Percentiles rank a stretch among this genome's conserved stretches.
Evolutionary conservation across 2,113 vertebrate species (phyloP).

Genomic region (Osmerus mordax): DNA sequence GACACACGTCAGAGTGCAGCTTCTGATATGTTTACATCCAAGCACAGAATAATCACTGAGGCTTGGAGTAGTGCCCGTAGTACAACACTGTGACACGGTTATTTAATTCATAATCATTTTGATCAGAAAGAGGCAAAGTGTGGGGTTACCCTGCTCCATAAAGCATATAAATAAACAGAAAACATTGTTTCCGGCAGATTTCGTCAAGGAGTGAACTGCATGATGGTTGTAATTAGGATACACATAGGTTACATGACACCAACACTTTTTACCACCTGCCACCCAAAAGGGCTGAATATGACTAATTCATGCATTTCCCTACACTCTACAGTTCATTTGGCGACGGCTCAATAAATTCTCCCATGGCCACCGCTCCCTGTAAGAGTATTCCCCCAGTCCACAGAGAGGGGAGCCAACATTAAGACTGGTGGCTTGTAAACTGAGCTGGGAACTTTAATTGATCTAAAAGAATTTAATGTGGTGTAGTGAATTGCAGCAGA

Average conservation of each 20-base stretch:
- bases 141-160: not conserved
- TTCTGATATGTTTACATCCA: not conserved
- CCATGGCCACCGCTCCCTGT: constrained; percentile 43
- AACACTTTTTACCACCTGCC: not conserved
- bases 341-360: constrained; percentile 58
- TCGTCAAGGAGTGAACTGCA: no score
- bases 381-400: constrained; percentile 54
- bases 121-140: not conserved
- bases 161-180: not conserved
- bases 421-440: constrained; percentile 75
- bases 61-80: not conserved
- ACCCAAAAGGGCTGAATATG: constrained; percentile 43
- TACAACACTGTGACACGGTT: not conserved
- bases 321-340: constrained; percentile 52
- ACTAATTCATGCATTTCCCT: constrained; percentile 51
- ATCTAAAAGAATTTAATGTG: constrained; percentile 79
- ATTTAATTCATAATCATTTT: not conserved
- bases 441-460: constrained; percentile 80
- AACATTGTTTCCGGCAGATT: no score
- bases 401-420: constrained; percentile 55
- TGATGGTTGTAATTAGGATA: not conserved
- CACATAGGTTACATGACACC: constrained; percentile 7
- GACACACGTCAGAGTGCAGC: not conserved
- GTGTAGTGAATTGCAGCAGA: constrained; percentile 77
- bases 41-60: not conserved